These are phyloP conservation scores for Fregata magnificens DNA, from an alignment of 2,113 vertebrate species.

Conservation along the genomic window DNA sequence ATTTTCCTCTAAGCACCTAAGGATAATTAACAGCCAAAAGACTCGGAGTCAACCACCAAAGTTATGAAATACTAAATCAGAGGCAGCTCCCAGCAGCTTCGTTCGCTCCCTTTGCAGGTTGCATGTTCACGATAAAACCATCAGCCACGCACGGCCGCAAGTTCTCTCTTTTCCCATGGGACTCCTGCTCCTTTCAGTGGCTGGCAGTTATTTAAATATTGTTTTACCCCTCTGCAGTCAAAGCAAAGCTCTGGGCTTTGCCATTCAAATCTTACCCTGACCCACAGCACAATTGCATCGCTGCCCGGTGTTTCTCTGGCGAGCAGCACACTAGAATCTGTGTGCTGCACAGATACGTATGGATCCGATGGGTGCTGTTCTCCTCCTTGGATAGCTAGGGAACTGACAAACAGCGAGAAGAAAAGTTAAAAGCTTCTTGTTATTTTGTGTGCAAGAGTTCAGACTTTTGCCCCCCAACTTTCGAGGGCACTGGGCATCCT, in stretches of 20 bases:
- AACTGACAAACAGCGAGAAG: background rate
- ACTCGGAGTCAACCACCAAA: background rate
- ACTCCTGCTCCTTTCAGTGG: background rate
- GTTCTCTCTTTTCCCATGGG: background rate
- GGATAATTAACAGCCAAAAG: constrained; percentile 52
- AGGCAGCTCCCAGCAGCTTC: background rate
- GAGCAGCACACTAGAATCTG: background rate
- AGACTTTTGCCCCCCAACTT: background rate
- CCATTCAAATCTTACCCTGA: background rate
- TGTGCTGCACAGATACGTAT: fast-evolving
- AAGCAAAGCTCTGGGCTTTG: background rate
- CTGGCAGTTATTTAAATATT: constrained; percentile 27
- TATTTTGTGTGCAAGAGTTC: background rate
- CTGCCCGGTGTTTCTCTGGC: background rate
- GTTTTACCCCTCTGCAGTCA: constrained; percentile 12
- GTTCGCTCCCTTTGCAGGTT: background rate
- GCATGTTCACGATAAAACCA: background rate
- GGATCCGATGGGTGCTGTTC: background rate
- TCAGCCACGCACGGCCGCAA: fast-evolving
- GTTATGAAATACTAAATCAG: constrained; percentile 54
- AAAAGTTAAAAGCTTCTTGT: background rate
- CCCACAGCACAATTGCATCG: background rate
- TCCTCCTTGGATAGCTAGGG: background rate
- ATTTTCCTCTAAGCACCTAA: constrained; percentile 17
- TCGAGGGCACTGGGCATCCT: background rate